Evolutionary conservation across 2,888 invertebrate species (phyloP).

Genomic region (Congeria kusceri): DNA sequence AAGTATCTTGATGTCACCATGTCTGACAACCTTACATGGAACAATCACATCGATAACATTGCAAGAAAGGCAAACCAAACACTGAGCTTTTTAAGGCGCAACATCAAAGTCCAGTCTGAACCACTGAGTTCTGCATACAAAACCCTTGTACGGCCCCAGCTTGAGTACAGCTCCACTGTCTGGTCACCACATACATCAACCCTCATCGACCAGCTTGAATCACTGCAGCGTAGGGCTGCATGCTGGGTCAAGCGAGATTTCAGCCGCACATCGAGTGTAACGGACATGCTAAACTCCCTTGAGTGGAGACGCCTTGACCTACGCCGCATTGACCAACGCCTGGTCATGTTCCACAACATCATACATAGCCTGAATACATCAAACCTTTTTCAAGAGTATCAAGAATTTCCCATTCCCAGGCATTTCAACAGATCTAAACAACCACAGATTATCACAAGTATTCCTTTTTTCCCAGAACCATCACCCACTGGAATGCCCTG

Average conservation of each 20-base stretch:
- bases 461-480: conserved; percentile 23
- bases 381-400: too few relatives aligned
- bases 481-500: conserved; percentile 23
- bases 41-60: neutral
- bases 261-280: too few relatives aligned
- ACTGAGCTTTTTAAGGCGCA: conserved; percentile 8
- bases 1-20: conserved; percentile 4
- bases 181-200: conserved; percentile 20
- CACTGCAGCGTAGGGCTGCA: conserved; percentile 5
- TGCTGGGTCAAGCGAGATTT: conserved; percentile 2
- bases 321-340: too few relatives aligned
- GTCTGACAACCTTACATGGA: neutral
- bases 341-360: conserved; percentile 14
- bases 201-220: conserved; percentile 16
- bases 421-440: neutral
- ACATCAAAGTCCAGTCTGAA: neutral
- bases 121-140: conserved; percentile 3
- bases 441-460: conserved; percentile 11
- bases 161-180: conserved; percentile 19
- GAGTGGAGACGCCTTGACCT: neutral
- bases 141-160: conserved; percentile 8
- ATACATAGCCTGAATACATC: neutral
- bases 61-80: conserved; percentile 16
- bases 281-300: neutral
- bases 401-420: too few relatives aligned